These are phyloP conservation scores for Caenorhabditis panamensis DNA, from an alignment of 2,888 invertebrate genomes.

Conservation along the genomic window DNA sequence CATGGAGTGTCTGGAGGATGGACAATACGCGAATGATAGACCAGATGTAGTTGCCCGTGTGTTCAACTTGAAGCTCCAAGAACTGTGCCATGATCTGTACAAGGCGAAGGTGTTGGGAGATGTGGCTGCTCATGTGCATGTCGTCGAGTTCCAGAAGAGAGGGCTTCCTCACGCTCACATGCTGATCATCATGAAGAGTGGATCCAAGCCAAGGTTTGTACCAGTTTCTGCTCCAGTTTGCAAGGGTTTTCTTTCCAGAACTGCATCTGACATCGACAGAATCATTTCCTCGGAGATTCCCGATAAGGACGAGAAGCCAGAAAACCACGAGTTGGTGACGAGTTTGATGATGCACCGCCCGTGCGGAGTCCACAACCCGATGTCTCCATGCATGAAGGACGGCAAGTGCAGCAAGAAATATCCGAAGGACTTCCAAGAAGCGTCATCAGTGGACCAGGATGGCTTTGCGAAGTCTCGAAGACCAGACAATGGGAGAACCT, in stretches of 20 bases:
- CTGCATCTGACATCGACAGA: slow-evolving; percentile 33
- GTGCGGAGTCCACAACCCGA: slow-evolving; percentile 71
- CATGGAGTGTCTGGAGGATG: slow-evolving; percentile 43
- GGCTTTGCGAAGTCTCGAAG: slow-evolving; percentile 81
- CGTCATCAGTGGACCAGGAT: slow-evolving; percentile 77
- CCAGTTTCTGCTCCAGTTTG: too few relatives aligned
- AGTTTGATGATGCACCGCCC: slow-evolving; percentile 75
- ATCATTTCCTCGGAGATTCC: slow-evolving; percentile 70
- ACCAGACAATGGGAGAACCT: slow-evolving; percentile 65
- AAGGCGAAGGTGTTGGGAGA: slow-evolving; percentile 70
- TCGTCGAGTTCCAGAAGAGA: slow-evolving; percentile 80
- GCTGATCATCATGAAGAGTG: too few relatives aligned
- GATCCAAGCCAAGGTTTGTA: too few relatives aligned
- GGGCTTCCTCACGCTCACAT: too few relatives aligned
- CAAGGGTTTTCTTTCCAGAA: too few relatives aligned
- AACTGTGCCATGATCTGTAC: slow-evolving; percentile 68
- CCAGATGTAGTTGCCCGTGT: slow-evolving; percentile 79
- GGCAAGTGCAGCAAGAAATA: slow-evolving; percentile 81
- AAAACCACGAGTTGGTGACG: slow-evolving; percentile 60
- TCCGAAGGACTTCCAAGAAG: slow-evolving; percentile 77
- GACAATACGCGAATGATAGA: slow-evolving; percentile 33
- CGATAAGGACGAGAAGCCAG: slow-evolving; percentile 60
- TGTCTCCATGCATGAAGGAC: slow-evolving; percentile 81
- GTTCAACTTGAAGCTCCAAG: slow-evolving; percentile 77
- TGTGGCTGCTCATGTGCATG: slow-evolving; percentile 66